Evolutionary conservation across 2,797 vertebrate species (phyloP).

Genomic region (Manis pentadactyla): DNA sequence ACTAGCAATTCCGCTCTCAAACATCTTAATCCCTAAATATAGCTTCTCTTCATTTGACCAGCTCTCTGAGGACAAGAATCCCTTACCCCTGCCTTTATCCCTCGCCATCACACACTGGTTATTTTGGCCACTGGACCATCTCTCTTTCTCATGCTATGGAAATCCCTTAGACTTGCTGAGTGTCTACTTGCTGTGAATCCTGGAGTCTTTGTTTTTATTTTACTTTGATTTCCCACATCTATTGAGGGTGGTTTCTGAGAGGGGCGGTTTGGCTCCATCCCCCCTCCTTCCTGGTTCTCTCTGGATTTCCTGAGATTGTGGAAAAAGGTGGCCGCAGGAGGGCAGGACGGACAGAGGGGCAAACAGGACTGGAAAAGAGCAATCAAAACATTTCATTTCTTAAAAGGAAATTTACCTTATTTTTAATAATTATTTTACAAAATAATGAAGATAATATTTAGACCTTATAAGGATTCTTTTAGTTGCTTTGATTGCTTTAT

Average conservation of each 20-base stretch:
- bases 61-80: neutral
- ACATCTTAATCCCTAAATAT: neutral
- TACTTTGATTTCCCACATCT: constrained; percentile 25
- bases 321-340: neutral
- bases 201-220: neutral
- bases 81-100: neutral
- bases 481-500: neutral
- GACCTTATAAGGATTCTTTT: neutral
- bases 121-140: constrained; percentile 16
- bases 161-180: constrained; percentile 25
- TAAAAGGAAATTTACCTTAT: neutral
- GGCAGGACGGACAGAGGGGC: neutral
- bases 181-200: constrained; percentile 59
- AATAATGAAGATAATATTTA: neutral
- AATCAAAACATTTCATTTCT: neutral
- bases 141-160: constrained; percentile 9
- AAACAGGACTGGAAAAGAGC: neutral
- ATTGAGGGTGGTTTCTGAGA: neutral
- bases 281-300: neutral
- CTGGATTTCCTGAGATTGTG: fast-evolving
- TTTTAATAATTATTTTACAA: neutral
- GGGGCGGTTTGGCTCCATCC: neutral
- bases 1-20: neutral
- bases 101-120: neutral
- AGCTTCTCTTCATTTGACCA: neutral